A percentile compares a stretch with the other conserved stretches of the same genome.
These are phyloP conservation scores for Hirtodrosophila duncani DNA, from an alignment of 2,888 invertebrate genomes.

Conservation along the genomic window DNA sequence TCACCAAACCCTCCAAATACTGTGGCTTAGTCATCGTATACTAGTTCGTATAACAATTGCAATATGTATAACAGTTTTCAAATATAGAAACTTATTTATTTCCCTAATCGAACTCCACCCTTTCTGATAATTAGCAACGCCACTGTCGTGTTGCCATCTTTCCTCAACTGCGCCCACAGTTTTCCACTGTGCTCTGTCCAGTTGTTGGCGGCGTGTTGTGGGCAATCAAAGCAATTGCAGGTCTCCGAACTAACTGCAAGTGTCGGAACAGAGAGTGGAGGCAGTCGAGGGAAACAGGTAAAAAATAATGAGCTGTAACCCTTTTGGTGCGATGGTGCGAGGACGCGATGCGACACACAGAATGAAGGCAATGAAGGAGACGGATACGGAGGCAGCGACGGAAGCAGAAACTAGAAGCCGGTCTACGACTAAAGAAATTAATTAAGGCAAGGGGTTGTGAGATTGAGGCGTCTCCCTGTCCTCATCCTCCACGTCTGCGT, in stretches of 20 bases:
- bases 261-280: slow-evolving; percentile 27
- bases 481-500: background rate
- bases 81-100: background rate
- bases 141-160: background rate
- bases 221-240: slow-evolving; percentile 69
- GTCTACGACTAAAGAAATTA: slow-evolving; percentile 50
- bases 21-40: background rate
- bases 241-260: slow-evolving; percentile 47
- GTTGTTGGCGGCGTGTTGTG: slow-evolving; percentile 50
- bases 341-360: slow-evolving; percentile 2
- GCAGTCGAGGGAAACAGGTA: slow-evolving; percentile 7
- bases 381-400: slow-evolving; percentile 3
- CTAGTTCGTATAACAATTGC: background rate
- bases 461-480: slow-evolving; percentile 27
- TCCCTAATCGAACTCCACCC: too few relatives aligned
- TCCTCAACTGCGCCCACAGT: slow-evolving; percentile 31
- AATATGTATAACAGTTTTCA: background rate
- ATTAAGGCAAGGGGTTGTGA: slow-evolving; percentile 57
- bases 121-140: slow-evolving; percentile 3
- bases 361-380: background rate
- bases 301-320: slow-evolving; percentile 66
- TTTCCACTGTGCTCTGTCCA: slow-evolving; percentile 35
- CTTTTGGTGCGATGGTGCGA: slow-evolving; percentile 51
- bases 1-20: too few relatives aligned
- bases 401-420: slow-evolving; percentile 20